Percentiles rank a stretch among this genome's conserved stretches.
Evolutionary conservation across 1,140 invertebrate species (phyloP).

Genomic region (Drosophila mauritiana): DNA sequence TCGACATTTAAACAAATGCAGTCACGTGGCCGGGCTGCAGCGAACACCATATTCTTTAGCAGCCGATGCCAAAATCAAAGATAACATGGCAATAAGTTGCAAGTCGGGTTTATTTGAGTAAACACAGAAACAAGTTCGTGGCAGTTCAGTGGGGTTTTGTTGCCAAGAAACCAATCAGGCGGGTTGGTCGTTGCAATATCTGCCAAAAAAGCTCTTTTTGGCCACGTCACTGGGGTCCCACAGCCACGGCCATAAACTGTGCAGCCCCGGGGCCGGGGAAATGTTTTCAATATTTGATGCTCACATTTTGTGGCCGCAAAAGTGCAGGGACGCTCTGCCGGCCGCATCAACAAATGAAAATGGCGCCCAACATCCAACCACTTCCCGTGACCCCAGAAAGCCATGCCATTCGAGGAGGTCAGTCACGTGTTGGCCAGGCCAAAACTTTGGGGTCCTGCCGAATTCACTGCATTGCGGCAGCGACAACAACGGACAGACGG

Average conservation of each 20-base stretch:
- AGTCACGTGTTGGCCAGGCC: conserved; percentile 66
- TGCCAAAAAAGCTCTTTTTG: conserved; percentile 39
- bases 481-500: conserved; percentile 18
- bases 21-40: background rate
- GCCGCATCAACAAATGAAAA: conserved; percentile 70
- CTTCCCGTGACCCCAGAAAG: conserved; percentile 1
- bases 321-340: conserved; percentile 55
- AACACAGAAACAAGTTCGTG: conserved; percentile 42
- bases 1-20: conserved; percentile 1
- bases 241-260: conserved; percentile 15
- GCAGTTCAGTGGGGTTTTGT: conserved; percentile 25
- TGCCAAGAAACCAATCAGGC: conserved; percentile 75
- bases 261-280: conserved; percentile 19
- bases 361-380: conserved; percentile 9
- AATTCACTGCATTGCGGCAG: conserved; percentile 78
- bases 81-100: conserved; percentile 57
- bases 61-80: conserved; percentile 47
- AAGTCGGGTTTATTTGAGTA: conserved; percentile 43
- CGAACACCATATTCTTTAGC: background rate
- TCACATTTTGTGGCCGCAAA: conserved; percentile 72
- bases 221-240: conserved; percentile 34
- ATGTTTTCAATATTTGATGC: conserved; percentile 74
- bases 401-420: conserved; percentile 24
- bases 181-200: conserved; percentile 1
- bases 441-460: conserved; percentile 29